phyloP scores from a whole-genome alignment of 92 coral and sea anemone genomes.

The Parazoanthus atlanticus region DNA sequence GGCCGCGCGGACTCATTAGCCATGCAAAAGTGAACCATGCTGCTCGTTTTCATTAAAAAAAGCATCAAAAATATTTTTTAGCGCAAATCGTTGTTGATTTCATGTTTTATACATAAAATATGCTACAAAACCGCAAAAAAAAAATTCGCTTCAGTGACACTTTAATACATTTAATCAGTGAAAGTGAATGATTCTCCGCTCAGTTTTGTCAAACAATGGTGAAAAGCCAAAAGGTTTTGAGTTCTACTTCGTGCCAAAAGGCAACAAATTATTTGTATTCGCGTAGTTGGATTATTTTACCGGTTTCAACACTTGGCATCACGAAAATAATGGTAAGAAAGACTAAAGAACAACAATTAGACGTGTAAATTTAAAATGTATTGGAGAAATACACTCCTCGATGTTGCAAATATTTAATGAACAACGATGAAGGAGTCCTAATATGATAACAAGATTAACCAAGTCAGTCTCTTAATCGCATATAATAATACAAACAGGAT shows the following conservation, averaged over 20 bases:
- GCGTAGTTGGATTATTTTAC: not conserved
- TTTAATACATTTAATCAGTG: not conserved
- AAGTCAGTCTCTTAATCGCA: not conserved
- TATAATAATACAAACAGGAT: too few species aligned
- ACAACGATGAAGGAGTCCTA: constrained; percentile 8
- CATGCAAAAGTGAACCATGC: constrained; percentile 1
- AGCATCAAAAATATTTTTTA: not conserved
- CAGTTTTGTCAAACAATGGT: not conserved
- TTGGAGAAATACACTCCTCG: not conserved
- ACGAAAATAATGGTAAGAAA: not conserved
- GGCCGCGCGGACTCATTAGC: constrained; percentile 4
- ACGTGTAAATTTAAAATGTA: not conserved
- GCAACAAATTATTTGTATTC: too few species aligned
- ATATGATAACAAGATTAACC: not conserved
- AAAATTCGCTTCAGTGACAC: not conserved
- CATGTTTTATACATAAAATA: not conserved
- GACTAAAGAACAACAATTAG: not conserved
- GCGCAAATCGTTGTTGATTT: constrained; percentile 4
- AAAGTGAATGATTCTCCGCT: constrained; percentile 5
- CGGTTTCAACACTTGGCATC: not conserved
- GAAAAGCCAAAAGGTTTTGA: too few species aligned
- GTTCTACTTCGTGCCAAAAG: too few species aligned
- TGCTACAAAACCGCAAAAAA: not conserved
- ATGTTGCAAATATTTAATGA: not conserved
- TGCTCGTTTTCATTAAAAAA: not conserved